Conservation (phyloP, 2,888 invertebrate species). For the Tholera decimalis region DNA sequence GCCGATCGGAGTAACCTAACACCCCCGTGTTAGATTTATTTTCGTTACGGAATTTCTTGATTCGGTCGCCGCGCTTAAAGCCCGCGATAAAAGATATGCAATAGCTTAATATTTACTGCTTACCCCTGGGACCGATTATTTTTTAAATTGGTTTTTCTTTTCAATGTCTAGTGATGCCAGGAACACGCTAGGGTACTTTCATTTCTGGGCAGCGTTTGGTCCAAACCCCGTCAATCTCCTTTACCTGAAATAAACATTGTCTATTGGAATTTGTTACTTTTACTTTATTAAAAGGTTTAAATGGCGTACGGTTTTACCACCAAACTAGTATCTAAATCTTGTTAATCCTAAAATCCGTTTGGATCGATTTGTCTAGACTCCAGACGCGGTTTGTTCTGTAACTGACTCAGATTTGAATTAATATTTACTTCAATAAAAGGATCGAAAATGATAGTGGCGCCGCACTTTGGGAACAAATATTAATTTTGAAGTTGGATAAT, state of each 20-base stretch:
- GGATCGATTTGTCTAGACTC: constrained; percentile 57
- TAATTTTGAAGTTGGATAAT: constrained; percentile 1
- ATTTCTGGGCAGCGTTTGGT: too few relatives aligned
- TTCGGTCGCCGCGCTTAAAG: too few relatives aligned
- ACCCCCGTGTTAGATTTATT: too few relatives aligned
- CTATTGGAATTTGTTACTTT: constrained; percentile 11
- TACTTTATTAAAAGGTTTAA: not conserved
- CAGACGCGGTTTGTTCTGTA: constrained; percentile 21
- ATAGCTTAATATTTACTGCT: too few relatives aligned
- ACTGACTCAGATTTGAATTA: constrained; percentile 19
- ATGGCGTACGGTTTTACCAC: constrained; percentile 2
- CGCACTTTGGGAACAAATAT: constrained; percentile 11
- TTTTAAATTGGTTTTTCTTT: too few relatives aligned
- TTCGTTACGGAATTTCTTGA: too few relatives aligned
- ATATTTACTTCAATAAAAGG: constrained; percentile 12
- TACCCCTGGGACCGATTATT: too few relatives aligned
- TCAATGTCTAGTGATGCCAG: too few relatives aligned
- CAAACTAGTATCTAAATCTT: constrained; percentile 5
- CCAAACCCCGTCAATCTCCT: too few relatives aligned
- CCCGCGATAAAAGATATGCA: too few relatives aligned
- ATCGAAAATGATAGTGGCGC: constrained; percentile 4
- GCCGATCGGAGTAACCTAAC: too few relatives aligned
- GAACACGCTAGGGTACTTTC: too few relatives aligned
- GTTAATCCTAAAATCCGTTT: constrained; percentile 20
- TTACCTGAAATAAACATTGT: not conserved